Evolutionary conservation across 53 echinoderm and acorn worm genomes (phyloP), one percentile per base, ranked within the genome.

Genomic region (Pentamera pediparva): DNA sequence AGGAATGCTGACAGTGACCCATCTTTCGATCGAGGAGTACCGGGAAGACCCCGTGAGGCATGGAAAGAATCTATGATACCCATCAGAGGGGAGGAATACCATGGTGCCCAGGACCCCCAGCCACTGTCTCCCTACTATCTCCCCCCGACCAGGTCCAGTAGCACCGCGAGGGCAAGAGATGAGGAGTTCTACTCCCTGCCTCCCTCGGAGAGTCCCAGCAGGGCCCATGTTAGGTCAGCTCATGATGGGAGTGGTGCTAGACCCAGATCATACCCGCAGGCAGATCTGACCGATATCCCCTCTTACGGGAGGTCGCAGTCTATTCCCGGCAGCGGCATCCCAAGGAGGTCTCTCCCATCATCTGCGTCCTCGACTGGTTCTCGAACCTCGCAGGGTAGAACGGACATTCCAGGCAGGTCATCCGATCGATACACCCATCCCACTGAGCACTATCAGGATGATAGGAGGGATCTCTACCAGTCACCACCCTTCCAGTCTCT

Each of bases 301-400:
- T 54, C 52, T 53, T 72, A 72, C 35, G 19, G 54, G 31, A n/a
- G 73, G 35, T 72, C 73, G 8, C 32, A 34, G 20, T 54, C 73
- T 11, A 72, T 55, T 31, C 73, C 73, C 7, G 49, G 20, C 35
- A 72, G 83, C 12, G 84, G 73, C 5, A 73, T 55, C 37, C 78
- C 52, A 6, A 55, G 73, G 4, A 62, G 74, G 61, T 78, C 76
- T 13, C 59, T 76, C 35, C 55, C 51, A 28, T 36, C 56, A 62
- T 45, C 56, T 11, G 41, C 67, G 29, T 27, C 79, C 19, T 36
- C 55, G 40, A 37, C 43, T 33, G 20, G 37, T 53, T 35, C 38
- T 21, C 29, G 73, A 33, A 6, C 32, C 35, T 72, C 73, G 1
- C 73, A 72, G 15, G 34, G 52, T 21, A 48, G 73, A 28, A 53